phyloP scores from a whole-genome alignment of 2,797 vertebrate species.

The Aeoliscus strigatus region DNA sequence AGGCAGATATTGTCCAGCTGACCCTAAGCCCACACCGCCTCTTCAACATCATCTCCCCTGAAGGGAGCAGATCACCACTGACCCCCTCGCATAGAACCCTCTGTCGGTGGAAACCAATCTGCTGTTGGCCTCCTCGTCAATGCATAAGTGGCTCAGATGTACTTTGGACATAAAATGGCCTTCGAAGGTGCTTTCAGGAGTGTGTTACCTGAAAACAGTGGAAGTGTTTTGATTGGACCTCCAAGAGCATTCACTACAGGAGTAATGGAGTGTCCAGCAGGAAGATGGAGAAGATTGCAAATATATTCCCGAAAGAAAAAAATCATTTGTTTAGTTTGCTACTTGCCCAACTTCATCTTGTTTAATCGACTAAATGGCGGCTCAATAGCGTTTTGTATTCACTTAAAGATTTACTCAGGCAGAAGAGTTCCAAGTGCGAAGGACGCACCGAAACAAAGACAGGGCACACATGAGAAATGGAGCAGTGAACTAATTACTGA shows the following conservation, averaged over 20 bases:
- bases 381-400: too few species aligned
- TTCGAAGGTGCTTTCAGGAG: slow-evolving; percentile 18
- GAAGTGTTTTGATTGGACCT: too few species aligned
- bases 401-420: too few species aligned
- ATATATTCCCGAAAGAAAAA: too few species aligned
- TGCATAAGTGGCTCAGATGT: slow-evolving; percentile 38
- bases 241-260: too few species aligned
- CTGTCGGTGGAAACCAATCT: slow-evolving; percentile 47
- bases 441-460: slow-evolving; percentile 2
- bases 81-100: slow-evolving; percentile 27
- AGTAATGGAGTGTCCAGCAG: too few species aligned
- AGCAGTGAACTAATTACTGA: slow-evolving; percentile 38
- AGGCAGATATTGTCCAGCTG: slow-evolving; percentile 13
- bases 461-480: background rate
- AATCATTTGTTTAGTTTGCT: too few species aligned
- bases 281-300: too few species aligned
- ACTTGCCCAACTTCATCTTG: too few species aligned
- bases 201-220: slow-evolving; percentile 9
- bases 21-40: slow-evolving; percentile 19
- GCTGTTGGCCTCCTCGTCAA: slow-evolving; percentile 28
- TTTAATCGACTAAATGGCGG: too few species aligned
- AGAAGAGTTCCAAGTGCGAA: slow-evolving; percentile 6
- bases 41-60: slow-evolving; percentile 30
- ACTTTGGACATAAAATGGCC: slow-evolving; percentile 40
- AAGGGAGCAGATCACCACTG: slow-evolving; percentile 26